phyloP scores from a whole-genome alignment of 2,888 invertebrate genomes.

The Micoletzkya japonica region DNA sequence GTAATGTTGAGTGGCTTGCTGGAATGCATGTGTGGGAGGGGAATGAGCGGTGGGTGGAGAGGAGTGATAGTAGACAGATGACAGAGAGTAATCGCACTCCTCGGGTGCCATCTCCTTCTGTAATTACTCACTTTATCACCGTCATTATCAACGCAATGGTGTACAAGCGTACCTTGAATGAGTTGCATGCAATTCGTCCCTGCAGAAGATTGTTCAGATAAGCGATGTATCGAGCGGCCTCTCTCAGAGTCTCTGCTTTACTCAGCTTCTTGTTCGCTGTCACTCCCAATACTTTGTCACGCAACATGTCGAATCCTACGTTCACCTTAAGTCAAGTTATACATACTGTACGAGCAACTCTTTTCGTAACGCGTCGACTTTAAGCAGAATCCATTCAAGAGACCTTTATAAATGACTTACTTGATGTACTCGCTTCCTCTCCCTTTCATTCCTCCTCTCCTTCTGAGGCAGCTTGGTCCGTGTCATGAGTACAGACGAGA shows the following conservation, averaged over 20 bases:
- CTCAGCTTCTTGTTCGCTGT: slow-evolving; percentile 42
- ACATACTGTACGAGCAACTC: neutral
- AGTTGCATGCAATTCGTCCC: neutral
- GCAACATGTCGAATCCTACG: slow-evolving; percentile 40
- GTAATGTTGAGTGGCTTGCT: too few species aligned
- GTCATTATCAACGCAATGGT: too few species aligned
- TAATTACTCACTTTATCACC: too few species aligned
- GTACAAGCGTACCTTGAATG: slow-evolving; percentile 19
- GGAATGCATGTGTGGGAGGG: too few species aligned
- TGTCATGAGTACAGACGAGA: too few species aligned
- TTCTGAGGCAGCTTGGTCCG: neutral
- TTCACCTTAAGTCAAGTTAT: slow-evolving; percentile 35
- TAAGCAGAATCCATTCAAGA: neutral
- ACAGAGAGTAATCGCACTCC: too few species aligned
- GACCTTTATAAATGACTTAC: slow-evolving; percentile 14
- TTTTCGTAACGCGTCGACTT: neutral
- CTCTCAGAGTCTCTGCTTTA: slow-evolving; percentile 46
- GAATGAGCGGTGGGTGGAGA: too few species aligned
- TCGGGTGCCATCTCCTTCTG: too few species aligned
- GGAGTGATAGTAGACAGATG: too few species aligned
- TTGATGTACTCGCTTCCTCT: slow-evolving; percentile 45
- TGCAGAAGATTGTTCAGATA: slow-evolving; percentile 34
- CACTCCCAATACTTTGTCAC: slow-evolving; percentile 33
- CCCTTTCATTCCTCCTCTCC: slow-evolving; percentile 41
- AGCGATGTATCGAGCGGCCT: slow-evolving; percentile 42